Evolutionary conservation across 2,888 invertebrate species (phyloP).

Genomic region (Acronicta psi): DNA sequence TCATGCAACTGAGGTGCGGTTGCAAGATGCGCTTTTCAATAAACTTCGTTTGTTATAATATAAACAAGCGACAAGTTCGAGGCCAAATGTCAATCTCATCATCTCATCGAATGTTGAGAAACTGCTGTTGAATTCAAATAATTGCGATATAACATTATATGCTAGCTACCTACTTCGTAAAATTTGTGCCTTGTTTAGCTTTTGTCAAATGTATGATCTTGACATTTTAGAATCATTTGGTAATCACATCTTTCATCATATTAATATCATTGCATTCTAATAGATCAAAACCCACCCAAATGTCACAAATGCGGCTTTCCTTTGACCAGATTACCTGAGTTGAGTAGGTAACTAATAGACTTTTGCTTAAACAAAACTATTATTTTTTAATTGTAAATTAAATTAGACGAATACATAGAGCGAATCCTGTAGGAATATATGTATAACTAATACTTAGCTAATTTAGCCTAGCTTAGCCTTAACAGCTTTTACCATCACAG

Average conservation of each 20-base stretch:
- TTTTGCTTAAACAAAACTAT: too few species aligned
- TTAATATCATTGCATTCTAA: background rate
- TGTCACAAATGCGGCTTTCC: too few species aligned
- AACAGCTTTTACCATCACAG: too few species aligned
- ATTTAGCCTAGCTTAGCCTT: too few species aligned
- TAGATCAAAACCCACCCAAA: background rate
- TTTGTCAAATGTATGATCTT: slow-evolving; percentile 26
- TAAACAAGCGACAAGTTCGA: slow-evolving; percentile 74
- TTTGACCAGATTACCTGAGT: too few species aligned
- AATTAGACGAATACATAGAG: too few species aligned
- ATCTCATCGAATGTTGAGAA: slow-evolving; percentile 57
- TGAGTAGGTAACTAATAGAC: too few species aligned
- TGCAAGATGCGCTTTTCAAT: slow-evolving; percentile 70
- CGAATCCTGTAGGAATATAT: too few species aligned
- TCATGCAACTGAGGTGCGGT: slow-evolving; percentile 57
- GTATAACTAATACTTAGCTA: too few species aligned
- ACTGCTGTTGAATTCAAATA: slow-evolving; percentile 31
- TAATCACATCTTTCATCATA: slow-evolving; percentile 17
- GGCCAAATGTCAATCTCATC: slow-evolving; percentile 66
- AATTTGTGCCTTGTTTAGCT: slow-evolving; percentile 14
- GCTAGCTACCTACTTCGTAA: slow-evolving; percentile 39
- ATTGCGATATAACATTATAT: slow-evolving; percentile 49
- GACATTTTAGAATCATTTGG: slow-evolving; percentile 31
- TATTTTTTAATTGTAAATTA: too few species aligned
- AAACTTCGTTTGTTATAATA: slow-evolving; percentile 71